Conservation (phyloP, 2,797 vertebrate genomes). For the Vultur gryphus region DNA sequence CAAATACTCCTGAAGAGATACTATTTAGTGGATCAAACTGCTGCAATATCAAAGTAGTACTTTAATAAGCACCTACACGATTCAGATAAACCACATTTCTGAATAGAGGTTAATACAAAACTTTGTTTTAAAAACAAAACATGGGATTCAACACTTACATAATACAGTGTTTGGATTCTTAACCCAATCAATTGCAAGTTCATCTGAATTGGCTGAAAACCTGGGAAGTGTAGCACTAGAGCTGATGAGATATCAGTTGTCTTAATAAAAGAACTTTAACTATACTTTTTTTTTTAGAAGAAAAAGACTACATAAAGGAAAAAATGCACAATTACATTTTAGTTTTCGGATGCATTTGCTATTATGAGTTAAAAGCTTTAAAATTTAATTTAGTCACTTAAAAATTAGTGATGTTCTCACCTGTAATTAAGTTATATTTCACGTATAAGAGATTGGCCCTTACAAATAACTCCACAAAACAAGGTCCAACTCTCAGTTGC, state of each 20-base stretch:
- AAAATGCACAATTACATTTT: background rate
- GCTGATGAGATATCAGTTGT: background rate
- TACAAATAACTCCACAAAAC: background rate
- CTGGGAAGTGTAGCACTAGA: background rate
- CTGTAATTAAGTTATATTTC: background rate
- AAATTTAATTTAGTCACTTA: background rate
- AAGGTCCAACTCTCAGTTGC: background rate
- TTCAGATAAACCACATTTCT: background rate
- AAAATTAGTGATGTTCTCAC: background rate
- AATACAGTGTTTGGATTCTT: background rate
- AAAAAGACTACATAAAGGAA: background rate
- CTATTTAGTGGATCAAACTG: background rate
- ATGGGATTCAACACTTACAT: background rate
- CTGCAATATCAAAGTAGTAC: background rate
- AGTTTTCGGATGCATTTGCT: background rate
- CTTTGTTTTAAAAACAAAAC: background rate
- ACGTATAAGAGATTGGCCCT: background rate
- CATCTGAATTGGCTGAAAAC: background rate
- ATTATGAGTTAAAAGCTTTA: background rate
- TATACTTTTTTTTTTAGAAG: background rate
- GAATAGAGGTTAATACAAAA: background rate
- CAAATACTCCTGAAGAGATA: background rate
- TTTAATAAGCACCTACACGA: background rate
- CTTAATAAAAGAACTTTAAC: background rate
- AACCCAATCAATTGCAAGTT: background rate